Evolutionary conservation across 2,888 invertebrate genomes (phyloP).

Genomic region (Diarsia mendica): DNA sequence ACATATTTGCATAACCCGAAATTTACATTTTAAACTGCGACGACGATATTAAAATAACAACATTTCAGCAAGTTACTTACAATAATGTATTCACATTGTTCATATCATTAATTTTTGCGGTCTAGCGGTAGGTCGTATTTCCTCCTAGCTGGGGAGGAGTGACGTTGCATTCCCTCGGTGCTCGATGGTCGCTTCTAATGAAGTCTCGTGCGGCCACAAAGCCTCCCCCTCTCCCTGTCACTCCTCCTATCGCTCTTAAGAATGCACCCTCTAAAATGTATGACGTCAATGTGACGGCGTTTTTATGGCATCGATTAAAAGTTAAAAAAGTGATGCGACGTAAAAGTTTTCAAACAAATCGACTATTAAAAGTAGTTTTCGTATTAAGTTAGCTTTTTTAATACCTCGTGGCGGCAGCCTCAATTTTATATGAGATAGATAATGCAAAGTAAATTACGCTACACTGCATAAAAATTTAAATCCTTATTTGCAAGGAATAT

Average conservation of each 20-base stretch:
- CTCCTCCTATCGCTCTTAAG: constrained; percentile 68
- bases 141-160: constrained; percentile 67
- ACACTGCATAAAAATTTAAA: constrained; percentile 22
- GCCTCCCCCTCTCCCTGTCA: constrained; percentile 68
- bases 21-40: constrained; percentile 36
- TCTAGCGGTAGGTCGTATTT: constrained; percentile 50
- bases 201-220: constrained; percentile 82
- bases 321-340: constrained; percentile 16
- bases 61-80: constrained; percentile 21
- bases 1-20: constrained; percentile 36
- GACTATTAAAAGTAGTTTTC: constrained; percentile 6
- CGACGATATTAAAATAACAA: constrained; percentile 32
- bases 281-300: constrained; percentile 44
- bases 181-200: constrained; percentile 79
- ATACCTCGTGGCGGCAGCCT: background rate
- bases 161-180: constrained; percentile 77
- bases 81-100: constrained; percentile 49
- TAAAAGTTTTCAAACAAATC: constrained; percentile 13
- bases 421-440: constrained; percentile 31
- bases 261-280: constrained; percentile 64
- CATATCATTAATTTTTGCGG: constrained; percentile 62
- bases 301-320: constrained; percentile 41
- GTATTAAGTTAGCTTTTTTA: background rate
- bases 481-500: constrained; percentile 34
- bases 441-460: constrained; percentile 23